Evolutionary conservation across 2,888 invertebrate species (phyloP), one percentile per base, ranked within the genome.

Genomic region (Ichneumon xanthorius): DNA sequence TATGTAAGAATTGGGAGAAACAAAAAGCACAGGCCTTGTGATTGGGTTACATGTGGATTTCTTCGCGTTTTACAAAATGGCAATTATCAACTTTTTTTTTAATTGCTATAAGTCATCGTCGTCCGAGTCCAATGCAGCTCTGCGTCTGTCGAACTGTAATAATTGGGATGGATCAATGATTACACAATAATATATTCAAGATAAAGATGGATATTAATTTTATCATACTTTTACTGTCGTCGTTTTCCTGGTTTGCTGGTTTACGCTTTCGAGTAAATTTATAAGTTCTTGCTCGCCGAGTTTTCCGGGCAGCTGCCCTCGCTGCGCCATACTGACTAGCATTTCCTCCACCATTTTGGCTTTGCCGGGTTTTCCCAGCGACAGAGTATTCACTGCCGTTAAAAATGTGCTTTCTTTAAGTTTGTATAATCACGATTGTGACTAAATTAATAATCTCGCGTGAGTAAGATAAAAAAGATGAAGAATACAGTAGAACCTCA

Each of bases 341-440:
- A 99, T 97, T 88, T 97, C 96, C 95, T 99, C 99, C 80, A 99
- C 97, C 97, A 98, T 97, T 92, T 96, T 96, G 9, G 98, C 99
- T 94, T 99, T 99, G 91, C 99, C 99, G 68, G 99, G 99, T 94
- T 98, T 99, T 87, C 98, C 98, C 71, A 99, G 95, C 92, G 97
- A 97, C 85, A 99, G 95, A 76, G 98, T 99, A 93, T 98, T 99
- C 92, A 99, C 98, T 98, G 94, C 7, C 63, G 19, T 61, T 58
- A 14, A 61, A 80, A 55, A 58, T 71, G 76, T 65, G 16, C 55
- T 26, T 53, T 77, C 63, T 53, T 30, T 50, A n/a, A 58, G 58
- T 22, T 16, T 45, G n/a, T 61, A 50, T 14, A 50, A 14, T 37
- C 78, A 30, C 5, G 19, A 70, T 16, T 45, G 30, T 14, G 6